Base-by-base conservation (phyloP, 2,888 invertebrate species). In the Stenoptilia bipunctidactyla region DNA sequence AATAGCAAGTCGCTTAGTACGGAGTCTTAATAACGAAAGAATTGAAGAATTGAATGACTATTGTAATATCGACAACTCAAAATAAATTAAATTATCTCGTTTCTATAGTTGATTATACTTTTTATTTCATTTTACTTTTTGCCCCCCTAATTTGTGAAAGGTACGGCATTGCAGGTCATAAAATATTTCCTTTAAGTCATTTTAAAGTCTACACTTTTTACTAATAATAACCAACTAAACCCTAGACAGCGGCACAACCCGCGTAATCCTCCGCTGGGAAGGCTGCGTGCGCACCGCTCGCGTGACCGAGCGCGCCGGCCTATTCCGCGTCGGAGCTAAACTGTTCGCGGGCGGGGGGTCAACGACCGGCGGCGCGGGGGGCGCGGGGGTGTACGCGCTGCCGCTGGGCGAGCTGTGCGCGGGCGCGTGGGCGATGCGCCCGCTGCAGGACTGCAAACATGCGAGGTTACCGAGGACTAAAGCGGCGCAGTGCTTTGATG, bases 401-500 rank as follows among this genome's bases (percentile, higher is more conserved):
- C 88, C 94, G n/a, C 63, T 95, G 43, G 86, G 88, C 0, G 92
- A 93, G 62, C 89, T 95, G 43, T 91, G 92, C 58, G 82, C 85
- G 0, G 89, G 89, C 45, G 82, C 87, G 1, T 86, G 85, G 60
- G 82, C 79, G 41, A 80, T 85, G 69, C 60, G 86, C 1, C 83
- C 83, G 13, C 74, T 91, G 27, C 85, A 87, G 36, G 93, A 94
- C 53, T 87, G 92, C 49, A 93, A 92, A 61, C 93, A 94, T 41
- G 90, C 93, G 43, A 86, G 92, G 44, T 82, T 95, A 47, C 93
- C 94, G 44, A 84, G 89, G 46, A 92, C 93, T 0, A 89, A 92
- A 61, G 94, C 94, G 47, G 92, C 92, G 44, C 91, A 92, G 68
- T 83, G 92, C 55, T 95, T 93, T 66, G 89, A 92, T 42, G 75